phyloP scores from a whole-genome alignment of 2,797 vertebrate species.

The Aphelocoma californica region DNA sequence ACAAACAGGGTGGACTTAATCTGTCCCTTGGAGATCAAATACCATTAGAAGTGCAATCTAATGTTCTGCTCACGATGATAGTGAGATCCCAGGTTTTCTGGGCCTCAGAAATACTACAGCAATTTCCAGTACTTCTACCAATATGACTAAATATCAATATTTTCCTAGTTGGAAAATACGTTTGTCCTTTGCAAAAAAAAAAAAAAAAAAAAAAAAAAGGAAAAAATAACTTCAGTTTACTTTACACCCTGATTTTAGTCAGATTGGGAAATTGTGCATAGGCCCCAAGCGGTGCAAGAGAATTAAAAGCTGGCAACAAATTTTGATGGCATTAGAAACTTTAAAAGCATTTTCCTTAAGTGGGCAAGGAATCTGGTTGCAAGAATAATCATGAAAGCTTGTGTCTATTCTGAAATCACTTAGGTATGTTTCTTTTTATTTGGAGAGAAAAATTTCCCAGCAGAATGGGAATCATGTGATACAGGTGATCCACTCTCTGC shows the following conservation, averaged over 20 bases:
- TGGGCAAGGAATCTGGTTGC: neutral
- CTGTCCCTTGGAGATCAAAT: neutral
- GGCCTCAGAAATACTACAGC: neutral
- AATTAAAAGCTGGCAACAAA: neutral
- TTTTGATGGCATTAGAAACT: neutral
- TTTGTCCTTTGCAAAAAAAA: neutral
- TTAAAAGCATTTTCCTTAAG: neutral
- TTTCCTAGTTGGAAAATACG: neutral
- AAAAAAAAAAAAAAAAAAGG: accelerated
- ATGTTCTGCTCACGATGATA: neutral
- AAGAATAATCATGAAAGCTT: neutral
- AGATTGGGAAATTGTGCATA: neutral
- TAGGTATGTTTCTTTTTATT: neutral
- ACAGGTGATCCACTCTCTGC: neutral
- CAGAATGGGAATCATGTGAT: neutral
- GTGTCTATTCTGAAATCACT: neutral
- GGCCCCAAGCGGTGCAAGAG: neutral
- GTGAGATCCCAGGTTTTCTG: neutral
- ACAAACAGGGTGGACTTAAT: neutral
- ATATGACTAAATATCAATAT: neutral
- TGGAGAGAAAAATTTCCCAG: neutral
- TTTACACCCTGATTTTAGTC: neutral
- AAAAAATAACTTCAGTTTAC: neutral
- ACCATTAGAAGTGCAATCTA: neutral
- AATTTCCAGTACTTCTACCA: neutral